Percentiles rank a stretch among this genome's conserved stretches.
Evolutionary conservation across 2,888 invertebrate genomes (phyloP).

Genomic region (Drosophila borealis): DNA sequence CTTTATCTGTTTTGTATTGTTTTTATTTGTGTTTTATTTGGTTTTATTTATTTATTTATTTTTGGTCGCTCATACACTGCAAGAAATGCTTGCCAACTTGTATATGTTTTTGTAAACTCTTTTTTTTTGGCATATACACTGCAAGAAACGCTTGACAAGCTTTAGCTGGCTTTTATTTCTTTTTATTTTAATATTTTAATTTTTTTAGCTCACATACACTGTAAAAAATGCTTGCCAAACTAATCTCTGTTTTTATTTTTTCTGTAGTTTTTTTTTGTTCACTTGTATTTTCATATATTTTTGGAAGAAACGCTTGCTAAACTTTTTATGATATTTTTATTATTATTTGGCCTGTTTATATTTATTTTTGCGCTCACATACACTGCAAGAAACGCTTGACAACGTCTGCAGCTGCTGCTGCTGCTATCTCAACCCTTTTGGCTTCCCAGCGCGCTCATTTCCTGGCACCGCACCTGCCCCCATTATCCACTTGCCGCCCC

Average conservation of each 20-base stretch:
- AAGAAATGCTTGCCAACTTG: not conserved
- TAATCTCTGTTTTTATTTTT: not conserved
- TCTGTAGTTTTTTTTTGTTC: not conserved
- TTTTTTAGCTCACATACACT: no score
- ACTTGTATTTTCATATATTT: no score
- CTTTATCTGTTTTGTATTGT: conserved; percentile 10
- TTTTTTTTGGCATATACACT: no score
- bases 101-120: conserved; percentile 7
- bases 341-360: no score
- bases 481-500: not conserved
- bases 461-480: conserved; percentile 51
- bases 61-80: no score
- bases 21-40: no score
- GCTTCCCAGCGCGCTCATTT: conserved; percentile 40
- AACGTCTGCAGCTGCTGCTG: not conserved
- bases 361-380: no score
- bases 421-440: conserved; percentile 52
- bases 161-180: conserved; percentile 11
- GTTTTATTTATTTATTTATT: no score
- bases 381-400: no score
- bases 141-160: no score
- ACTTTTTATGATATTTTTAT: not conserved
- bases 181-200: no score
- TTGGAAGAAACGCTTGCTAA: not conserved
- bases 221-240: not conserved